Evolutionary conservation across 2,113 vertebrate species (phyloP).

Genomic region (Pampusana beccarii): DNA sequence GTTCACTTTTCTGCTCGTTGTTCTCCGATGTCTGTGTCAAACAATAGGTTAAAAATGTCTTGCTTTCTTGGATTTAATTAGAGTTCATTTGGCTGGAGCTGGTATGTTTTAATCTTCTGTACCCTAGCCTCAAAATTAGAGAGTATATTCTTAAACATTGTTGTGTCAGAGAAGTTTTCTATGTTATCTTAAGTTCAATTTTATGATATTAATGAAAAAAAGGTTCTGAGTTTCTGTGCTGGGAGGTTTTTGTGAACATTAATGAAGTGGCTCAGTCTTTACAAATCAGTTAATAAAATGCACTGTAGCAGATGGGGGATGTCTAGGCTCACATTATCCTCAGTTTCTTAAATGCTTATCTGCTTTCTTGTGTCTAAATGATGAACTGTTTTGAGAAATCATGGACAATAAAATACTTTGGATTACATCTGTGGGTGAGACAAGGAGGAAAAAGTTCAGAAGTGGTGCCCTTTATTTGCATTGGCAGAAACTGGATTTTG

Average conservation of each 20-base stretch:
- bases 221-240: background rate
- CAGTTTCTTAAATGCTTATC: conserved; percentile 49
- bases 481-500: background rate
- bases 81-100: background rate
- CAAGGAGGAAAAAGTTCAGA: background rate
- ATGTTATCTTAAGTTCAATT: background rate
- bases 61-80: background rate
- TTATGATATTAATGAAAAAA: background rate
- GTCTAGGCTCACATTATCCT: conserved; percentile 51
- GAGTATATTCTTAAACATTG: background rate
- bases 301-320: conserved; percentile 46
- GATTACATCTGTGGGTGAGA: background rate
- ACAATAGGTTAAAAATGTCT: background rate
- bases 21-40: background rate
- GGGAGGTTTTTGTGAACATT: background rate
- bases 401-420: conserved; percentile 6
- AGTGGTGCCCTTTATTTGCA: background rate
- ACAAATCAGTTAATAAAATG: conserved; percentile 43
- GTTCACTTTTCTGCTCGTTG: background rate
- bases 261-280: background rate
- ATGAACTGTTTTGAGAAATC: conserved; percentile 17
- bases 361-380: conserved; percentile 28
- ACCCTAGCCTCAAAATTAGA: background rate
- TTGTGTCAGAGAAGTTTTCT: background rate
- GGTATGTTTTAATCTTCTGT: background rate